phyloP scores from a whole-genome alignment of 2,113 vertebrate genomes.

The Eulemur rufifrons region DNA sequence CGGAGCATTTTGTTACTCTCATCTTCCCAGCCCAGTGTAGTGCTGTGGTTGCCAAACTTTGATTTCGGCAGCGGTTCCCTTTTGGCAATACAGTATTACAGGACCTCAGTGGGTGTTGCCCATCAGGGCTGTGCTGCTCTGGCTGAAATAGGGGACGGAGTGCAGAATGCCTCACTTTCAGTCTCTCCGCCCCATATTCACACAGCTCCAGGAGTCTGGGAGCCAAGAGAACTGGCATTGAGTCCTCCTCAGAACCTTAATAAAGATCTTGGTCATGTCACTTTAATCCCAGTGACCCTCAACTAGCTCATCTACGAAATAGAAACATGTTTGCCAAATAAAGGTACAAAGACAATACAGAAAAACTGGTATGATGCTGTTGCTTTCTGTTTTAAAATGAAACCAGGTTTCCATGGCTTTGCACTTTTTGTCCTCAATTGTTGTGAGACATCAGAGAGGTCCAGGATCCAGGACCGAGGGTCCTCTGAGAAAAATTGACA shows the following conservation, averaged over 20 bases:
- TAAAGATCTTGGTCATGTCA: neutral
- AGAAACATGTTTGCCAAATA: neutral
- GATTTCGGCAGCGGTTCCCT: neutral
- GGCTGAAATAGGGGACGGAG: neutral
- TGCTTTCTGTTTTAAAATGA: neutral
- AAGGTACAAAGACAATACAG: neutral
- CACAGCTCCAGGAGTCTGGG: neutral
- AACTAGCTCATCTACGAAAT: neutral
- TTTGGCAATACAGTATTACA: neutral
- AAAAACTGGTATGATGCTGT: neutral
- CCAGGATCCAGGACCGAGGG: neutral
- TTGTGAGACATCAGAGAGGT: neutral
- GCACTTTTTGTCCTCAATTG: neutral
- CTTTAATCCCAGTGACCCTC: neutral
- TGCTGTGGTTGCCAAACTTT: neutral
- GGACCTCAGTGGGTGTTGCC: neutral
- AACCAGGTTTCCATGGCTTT: neutral
- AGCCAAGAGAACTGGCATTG: neutral
- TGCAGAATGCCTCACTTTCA: neutral
- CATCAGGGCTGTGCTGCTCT: neutral
- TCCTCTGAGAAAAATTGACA: neutral
- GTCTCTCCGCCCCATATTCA: neutral
- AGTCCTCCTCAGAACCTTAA: neutral
- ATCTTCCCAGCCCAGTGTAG: neutral
- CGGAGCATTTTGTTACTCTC: neutral